phyloP scores from a whole-genome alignment of 1,140 invertebrate genomes.

The Cherax destructor region DNA sequence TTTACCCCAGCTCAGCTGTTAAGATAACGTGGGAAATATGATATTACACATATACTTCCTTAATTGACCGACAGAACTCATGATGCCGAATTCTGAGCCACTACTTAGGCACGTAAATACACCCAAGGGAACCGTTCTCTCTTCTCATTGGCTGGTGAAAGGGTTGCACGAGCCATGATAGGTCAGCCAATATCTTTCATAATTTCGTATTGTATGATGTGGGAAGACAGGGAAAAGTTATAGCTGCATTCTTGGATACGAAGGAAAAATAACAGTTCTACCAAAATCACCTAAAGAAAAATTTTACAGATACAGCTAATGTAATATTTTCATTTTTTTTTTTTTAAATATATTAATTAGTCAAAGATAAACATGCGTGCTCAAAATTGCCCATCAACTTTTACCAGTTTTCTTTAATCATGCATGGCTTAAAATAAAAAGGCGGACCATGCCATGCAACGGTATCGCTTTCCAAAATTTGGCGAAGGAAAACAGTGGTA shows the following conservation, averaged over 20 bases:
- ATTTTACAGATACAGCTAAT: too few species aligned
- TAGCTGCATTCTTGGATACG: background rate
- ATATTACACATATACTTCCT: conserved; percentile 1
- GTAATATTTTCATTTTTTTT: too few species aligned
- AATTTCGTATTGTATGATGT: background rate
- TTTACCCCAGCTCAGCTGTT: background rate
- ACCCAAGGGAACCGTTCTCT: background rate
- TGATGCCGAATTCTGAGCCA: background rate
- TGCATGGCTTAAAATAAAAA: too few species aligned
- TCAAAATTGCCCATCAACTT: too few species aligned
- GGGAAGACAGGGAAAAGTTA: background rate
- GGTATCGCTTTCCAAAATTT: background rate
- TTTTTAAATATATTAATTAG: too few species aligned
- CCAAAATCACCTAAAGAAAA: background rate
- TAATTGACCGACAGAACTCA: background rate
- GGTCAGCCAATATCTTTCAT: background rate
- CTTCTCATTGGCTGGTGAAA: background rate
- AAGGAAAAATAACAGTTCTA: background rate
- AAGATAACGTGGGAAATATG: background rate
- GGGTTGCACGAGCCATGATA: background rate
- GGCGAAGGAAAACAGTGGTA: background rate
- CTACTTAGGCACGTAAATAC: background rate
- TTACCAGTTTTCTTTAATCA: too few species aligned
- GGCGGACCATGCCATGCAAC: too few species aligned
- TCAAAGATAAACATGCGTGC: too few species aligned